These are phyloP conservation scores for Sinhomidia bicolor DNA, from an alignment of 2,888 invertebrate genomes.

Conservation along the genomic window DNA sequence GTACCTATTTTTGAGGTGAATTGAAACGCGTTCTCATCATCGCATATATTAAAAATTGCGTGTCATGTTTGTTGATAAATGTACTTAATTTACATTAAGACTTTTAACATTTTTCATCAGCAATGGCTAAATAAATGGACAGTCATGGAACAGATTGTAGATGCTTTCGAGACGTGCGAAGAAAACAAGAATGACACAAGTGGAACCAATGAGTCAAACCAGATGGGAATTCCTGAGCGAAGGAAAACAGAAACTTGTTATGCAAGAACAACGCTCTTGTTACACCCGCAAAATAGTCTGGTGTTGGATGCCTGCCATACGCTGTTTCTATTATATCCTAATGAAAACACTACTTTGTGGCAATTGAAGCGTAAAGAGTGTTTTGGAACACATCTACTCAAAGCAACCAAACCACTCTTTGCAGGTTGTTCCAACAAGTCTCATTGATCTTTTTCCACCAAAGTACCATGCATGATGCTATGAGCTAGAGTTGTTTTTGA, in stretches of 20 bases:
- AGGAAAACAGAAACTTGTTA: slow-evolving; percentile 45
- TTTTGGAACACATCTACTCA: slow-evolving; percentile 76
- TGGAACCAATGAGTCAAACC: neutral
- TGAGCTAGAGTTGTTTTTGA: neutral
- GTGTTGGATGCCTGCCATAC: slow-evolving; percentile 79
- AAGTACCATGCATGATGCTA: no score
- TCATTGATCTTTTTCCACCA: no score
- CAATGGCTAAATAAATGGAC: slow-evolving; percentile 61
- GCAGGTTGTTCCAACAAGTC: slow-evolving; percentile 61
- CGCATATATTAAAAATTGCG: no score
- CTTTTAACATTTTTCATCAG: slow-evolving; percentile 45
- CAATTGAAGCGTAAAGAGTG: slow-evolving; percentile 73
- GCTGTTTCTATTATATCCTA: slow-evolving; percentile 75
- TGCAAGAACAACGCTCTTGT: slow-evolving; percentile 33
- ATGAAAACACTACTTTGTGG: slow-evolving; percentile 63
- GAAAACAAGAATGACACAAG: slow-evolving; percentile 38
- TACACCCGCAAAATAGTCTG: slow-evolving; percentile 77
- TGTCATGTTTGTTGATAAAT: no score
- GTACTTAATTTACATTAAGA: no score
- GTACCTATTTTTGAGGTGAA: slow-evolving; percentile 74
- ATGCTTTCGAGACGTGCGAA: slow-evolving; percentile 27
- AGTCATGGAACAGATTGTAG: slow-evolving; percentile 29
- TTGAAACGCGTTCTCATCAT: no score
- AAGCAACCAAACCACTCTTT: slow-evolving; percentile 72
- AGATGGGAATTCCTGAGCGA: slow-evolving; percentile 43